Evolutionary conservation across 2,888 invertebrate genomes (phyloP).

Genomic region (Hypselothyrea guttata): DNA sequence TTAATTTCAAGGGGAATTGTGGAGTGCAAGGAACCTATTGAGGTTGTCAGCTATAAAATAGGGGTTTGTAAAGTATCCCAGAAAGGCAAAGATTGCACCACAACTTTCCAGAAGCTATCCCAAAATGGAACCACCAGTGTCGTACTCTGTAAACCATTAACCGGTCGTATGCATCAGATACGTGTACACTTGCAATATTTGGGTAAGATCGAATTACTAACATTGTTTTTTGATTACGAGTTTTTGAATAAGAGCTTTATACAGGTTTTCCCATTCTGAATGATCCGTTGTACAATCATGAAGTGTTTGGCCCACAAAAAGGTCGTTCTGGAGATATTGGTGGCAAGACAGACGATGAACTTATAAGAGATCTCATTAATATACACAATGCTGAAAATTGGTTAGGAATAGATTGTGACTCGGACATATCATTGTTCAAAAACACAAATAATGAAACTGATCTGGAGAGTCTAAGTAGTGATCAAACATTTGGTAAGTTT

Average conservation of each 20-base stretch:
- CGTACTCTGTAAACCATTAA: conserved; percentile 96
- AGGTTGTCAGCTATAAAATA: conserved; percentile 96
- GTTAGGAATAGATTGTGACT: conserved; percentile 95
- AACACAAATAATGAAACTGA: conserved; percentile 87
- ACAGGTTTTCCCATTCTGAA: conserved; percentile 92
- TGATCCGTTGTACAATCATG: conserved; percentile 98
- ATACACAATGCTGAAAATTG: conserved; percentile 97
- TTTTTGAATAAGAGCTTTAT: neutral
- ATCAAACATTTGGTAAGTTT: conserved; percentile 60
- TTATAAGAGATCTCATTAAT: conserved; percentile 93
- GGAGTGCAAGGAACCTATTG: conserved; percentile 94
- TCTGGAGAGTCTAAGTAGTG: conserved; percentile 67
- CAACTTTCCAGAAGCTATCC: conserved; percentile 94
- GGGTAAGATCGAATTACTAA: conserved; percentile 84
- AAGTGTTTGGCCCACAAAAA: conserved; percentile 96
- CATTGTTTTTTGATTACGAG: neutral
- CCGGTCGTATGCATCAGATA: conserved; percentile 99
- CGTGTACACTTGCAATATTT: conserved; percentile 97
- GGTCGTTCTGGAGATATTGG: conserved; percentile 88
- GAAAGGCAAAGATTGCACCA: conserved; percentile 95
- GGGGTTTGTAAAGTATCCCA: conserved; percentile 97
- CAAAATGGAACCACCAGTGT: conserved; percentile 95
- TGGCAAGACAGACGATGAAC: conserved; percentile 93
- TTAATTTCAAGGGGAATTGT: conserved; percentile 89
- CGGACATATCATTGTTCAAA: conserved; percentile 91